Evolutionary conservation across 2,888 invertebrate genomes (phyloP), one percentile per base, ranked within the genome.

Genomic region (Congeria kusceri): DNA sequence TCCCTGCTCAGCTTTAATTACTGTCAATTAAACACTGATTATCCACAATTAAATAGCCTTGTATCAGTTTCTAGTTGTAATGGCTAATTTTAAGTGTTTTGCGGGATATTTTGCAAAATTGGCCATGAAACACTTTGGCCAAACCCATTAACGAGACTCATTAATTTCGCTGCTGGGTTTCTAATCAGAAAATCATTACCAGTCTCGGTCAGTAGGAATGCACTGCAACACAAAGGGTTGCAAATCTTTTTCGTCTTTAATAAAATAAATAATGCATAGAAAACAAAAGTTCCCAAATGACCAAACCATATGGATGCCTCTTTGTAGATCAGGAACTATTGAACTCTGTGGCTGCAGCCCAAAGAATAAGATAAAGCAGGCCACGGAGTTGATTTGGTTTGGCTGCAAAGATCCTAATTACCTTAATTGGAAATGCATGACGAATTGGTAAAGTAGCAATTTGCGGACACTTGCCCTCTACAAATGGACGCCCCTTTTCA

Each of bases 151-250:
- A 61, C 44, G 47, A 61, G 25, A 56, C 47, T 74, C 53, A 67
- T 66, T 67, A 62, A 46, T 53, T 53, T 67, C 25, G 61, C 58
- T 39, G 39, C 66, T 67, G 66, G 27, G 56, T 66, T 56, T 59
- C 61, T 62, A 49, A 74, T 74, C 73, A 74, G 56, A 61, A 74
- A 66, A 66, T 74, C 73, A 74, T 74, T 74, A 74, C 44, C n/a
- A 47, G 73, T 39, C 46, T 56, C 32, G 73, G 73, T 74, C 73
- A 74, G 66, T 53, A 61, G 67, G 39, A 58, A 29, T 29, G 56
- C 57, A 64, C 29, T 46, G 57, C 63, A 58, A 64, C 64, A 64
- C 64, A 64, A 72, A 72, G 64, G 53, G 47, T 4, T 20, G 64
- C 29, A 39, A 64, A 64, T 65, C 71, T 11, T 72, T 72, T 72